phyloP scores from a whole-genome alignment of 2,113 vertebrate genomes.

The Picathartes gymnocephalus region DNA sequence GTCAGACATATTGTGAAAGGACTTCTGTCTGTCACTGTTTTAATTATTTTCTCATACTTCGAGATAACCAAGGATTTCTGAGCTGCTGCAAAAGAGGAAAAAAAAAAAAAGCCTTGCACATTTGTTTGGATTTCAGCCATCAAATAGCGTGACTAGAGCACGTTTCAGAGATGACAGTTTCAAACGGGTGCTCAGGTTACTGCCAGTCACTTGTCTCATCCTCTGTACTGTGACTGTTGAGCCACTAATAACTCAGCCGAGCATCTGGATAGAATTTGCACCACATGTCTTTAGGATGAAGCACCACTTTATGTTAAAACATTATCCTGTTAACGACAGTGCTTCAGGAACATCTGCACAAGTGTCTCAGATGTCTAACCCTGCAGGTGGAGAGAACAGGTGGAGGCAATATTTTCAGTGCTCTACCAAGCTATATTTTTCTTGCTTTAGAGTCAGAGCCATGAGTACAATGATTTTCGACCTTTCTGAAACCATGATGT shows the following conservation, averaged over 20 bases:
- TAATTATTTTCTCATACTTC: background rate
- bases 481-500: background rate
- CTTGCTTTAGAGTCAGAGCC: background rate
- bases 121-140: background rate
- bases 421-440: accelerated
- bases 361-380: background rate
- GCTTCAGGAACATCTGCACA: background rate
- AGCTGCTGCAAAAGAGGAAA: background rate
- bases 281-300: background rate
- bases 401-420: background rate
- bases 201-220: background rate
- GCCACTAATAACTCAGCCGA: background rate
- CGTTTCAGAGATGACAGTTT: background rate
- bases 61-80: background rate
- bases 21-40: background rate
- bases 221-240: background rate
- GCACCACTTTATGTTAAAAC: background rate
- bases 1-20: background rate
- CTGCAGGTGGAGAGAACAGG: background rate
- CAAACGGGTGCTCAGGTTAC: background rate
- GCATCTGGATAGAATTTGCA: background rate
- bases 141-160: background rate
- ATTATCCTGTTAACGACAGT: background rate
- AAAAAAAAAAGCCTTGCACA: accelerated
- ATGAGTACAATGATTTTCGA: background rate